Conservation (phyloP, 2,888 invertebrate species). For the Seira musarum region DNA sequence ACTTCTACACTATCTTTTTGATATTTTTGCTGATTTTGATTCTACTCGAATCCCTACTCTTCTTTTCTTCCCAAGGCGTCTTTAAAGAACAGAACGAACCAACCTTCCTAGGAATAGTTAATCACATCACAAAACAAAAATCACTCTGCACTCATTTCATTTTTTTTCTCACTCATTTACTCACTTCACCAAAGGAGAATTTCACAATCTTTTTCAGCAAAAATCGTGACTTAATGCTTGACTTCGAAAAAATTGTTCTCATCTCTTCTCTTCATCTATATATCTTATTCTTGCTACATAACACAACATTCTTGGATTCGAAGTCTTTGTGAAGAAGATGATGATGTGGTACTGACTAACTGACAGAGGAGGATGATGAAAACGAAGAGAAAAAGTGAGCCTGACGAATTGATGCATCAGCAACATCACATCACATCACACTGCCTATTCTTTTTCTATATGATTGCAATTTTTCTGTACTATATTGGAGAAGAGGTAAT, state of each 20-base stretch:
- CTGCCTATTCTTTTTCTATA: neutral
- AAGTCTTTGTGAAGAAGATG: neutral
- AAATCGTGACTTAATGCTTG: constrained; percentile 57
- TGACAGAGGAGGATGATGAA: constrained; percentile 27
- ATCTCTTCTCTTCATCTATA: constrained; percentile 24
- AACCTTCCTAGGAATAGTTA: constrained; percentile 23
- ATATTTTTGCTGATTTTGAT: constrained; percentile 16
- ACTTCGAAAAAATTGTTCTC: constrained; percentile 41
- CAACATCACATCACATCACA: constrained; percentile 33
- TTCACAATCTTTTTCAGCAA: constrained; percentile 45
- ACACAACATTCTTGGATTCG: neutral
- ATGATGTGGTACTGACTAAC: constrained; percentile 1
- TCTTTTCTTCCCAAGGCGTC: constrained; percentile 4
- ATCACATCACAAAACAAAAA: constrained; percentile 26
- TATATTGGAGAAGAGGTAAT: too few relatives aligned
- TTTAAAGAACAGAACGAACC: too few relatives aligned
- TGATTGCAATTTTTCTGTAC: too few relatives aligned
- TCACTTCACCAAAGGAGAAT: constrained; percentile 17
- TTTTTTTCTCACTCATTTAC: neutral
- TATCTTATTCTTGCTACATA: too few relatives aligned
- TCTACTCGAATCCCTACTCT: constrained; percentile 1
- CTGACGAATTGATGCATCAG: constrained; percentile 53
- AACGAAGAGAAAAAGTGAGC: constrained; percentile 38
- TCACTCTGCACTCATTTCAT: constrained; percentile 39
- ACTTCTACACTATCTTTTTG: neutral